Evolutionary conservation across 2,797 vertebrate genomes (phyloP), one percentile per base, ranked within the genome.

Genomic region (Chelon auratus): DNA sequence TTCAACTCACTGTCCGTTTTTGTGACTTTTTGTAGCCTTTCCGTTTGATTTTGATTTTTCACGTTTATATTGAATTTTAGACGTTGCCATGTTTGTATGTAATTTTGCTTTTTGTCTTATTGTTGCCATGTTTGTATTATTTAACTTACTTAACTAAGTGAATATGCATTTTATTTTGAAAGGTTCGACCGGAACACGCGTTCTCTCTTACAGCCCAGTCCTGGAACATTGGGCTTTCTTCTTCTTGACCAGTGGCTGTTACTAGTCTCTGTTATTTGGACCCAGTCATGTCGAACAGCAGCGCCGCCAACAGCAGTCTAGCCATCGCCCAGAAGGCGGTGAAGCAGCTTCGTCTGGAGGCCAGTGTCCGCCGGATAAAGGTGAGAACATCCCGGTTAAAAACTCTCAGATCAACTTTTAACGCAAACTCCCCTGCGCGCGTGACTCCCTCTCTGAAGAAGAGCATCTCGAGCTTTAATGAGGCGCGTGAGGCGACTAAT

Each of bases 321-420:
- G 78, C 66, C 10, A 52, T 91, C n/a, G 87, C 92, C 7, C 93
- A 93, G 79, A 94, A 90, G 78, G 87, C 88, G 14, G 94, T 95
- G 18, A 93, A 92, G 36, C 94, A 94, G 81, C 91, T 94, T 15
- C 91, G 92, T 0, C 68, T 93, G 12, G 93, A 94, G 86, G 93
- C 92, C 51, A 89, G 90, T 8, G 84, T 94, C 62, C 89, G 84
- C 10, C 65, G 94, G 77, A 91, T 94, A 2, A 94, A 93, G 91
- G 94, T 94, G 14, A 26, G 30, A 33, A 33, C 30, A 33, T 33
- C 30, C 30, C 30, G 30, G 30, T 33, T 33, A 33, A 33, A 33
- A 33, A 33, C 30, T 33, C 5, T 33, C 30, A 1, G 30, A 33
- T 33, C 30, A 33, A 33, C 30, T 33, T 33, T 33, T 33, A 33